A percentile compares a stretch with the other conserved stretches of the same genome.
These are phyloP conservation scores for Bubo bubo DNA, from an alignment of 2,113 vertebrate genomes.

Conservation along the genomic window DNA sequence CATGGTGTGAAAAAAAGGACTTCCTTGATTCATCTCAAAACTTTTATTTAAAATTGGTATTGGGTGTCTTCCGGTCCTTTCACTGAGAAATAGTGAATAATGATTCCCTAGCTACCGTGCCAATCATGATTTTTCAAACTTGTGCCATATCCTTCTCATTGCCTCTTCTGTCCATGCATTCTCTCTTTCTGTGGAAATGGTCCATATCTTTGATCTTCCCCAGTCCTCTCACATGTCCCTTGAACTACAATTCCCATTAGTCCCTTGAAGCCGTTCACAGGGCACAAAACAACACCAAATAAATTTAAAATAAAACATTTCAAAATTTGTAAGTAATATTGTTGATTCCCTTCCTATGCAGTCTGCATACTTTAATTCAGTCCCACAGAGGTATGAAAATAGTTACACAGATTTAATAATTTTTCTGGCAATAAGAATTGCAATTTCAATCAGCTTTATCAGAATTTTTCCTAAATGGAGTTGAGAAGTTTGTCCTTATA, in stretches of 20 bases:
- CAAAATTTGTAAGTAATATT: background rate
- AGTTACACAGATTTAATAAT: background rate
- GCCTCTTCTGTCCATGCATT: background rate
- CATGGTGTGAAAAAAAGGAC: background rate
- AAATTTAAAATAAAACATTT: background rate
- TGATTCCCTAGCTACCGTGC: background rate
- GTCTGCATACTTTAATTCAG: background rate
- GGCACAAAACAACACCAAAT: background rate
- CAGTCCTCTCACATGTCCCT: background rate
- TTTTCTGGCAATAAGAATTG: background rate
- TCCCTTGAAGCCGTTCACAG: background rate
- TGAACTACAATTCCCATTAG: background rate
- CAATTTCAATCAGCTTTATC: background rate
- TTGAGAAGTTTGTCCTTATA: background rate
- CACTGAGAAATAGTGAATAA: background rate
- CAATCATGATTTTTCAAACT: background rate
- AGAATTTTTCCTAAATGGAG: background rate
- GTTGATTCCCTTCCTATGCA: background rate
- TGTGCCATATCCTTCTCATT: background rate
- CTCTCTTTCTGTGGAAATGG: background rate
- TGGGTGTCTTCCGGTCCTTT: background rate
- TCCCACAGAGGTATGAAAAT: background rate
- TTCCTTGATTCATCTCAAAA: background rate
- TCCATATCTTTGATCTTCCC: background rate
- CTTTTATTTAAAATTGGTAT: background rate